These are phyloP conservation scores for Pyrrhosoma nymphula DNA, from an alignment of 2,888 invertebrate genomes.

Conservation along the genomic window DNA sequence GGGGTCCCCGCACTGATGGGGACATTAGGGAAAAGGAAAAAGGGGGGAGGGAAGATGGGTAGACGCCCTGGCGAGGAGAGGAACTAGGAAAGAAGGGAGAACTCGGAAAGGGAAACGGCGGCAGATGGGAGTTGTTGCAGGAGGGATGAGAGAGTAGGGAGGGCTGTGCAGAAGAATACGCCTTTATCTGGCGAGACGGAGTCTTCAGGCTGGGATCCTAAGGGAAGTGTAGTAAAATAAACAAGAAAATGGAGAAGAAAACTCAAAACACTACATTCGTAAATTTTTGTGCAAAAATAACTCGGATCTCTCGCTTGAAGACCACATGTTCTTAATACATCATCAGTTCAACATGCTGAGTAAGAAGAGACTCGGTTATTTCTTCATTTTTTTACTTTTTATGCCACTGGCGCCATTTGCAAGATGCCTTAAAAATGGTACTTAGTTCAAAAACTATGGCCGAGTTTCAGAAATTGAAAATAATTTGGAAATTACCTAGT, in stretches of 20 bases:
- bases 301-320: neutral
- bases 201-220: neutral
- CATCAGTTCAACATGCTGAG: neutral
- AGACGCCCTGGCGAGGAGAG: neutral
- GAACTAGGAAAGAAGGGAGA: neutral
- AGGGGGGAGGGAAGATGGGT: neutral
- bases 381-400: no score
- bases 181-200: neutral
- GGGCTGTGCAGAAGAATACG: no score
- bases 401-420: no score
- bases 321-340: neutral
- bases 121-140: neutral
- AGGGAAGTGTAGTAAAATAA: neutral
- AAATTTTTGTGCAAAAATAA: neutral
- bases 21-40: conserved; percentile 23
- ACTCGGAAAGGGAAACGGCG: neutral
- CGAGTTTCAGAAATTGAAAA: no score
- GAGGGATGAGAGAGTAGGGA: no score
- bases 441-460: no score
- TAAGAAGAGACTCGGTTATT: no score
- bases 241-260: neutral
- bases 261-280: neutral
- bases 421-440: no score
- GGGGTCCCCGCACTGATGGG: neutral
- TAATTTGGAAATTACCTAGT: no score